Base-by-base conservation (phyloP, 2,888 invertebrate species). In the Drosophila recens region DNA sequence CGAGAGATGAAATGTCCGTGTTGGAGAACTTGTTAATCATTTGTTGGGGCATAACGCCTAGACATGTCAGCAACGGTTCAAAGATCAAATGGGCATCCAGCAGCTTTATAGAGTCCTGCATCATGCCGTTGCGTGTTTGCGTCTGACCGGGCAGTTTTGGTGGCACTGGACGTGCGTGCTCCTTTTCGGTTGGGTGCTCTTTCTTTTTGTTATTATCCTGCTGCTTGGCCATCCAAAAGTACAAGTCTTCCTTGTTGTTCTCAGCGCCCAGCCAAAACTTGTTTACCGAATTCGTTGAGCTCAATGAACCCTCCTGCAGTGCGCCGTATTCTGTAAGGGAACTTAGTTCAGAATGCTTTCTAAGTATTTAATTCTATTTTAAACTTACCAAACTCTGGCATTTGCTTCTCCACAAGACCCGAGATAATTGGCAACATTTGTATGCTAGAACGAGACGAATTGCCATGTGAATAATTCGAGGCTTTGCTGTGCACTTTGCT, bases 211-310 rank as follows among this genome's bases (percentile, higher is more conserved):
- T 92, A 49, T 80, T 91, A 49, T 92, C 92, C 78, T 97, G 97
- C 88, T 98, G 98, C 86, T 97, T 97, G 1, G 97, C 97, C 98
- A 98, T 98, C 98, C 98, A 98, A 83, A 96, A 97, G 92, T 98
- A 98, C 46, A 98, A 93, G 92, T 98, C 98, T 90, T 97, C 97
- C n/a, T 95, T 95, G 17, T 95, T 94, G 83, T 95, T 95, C 45
- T 94, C 92, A 8, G 89, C 74, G 4, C 90, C 91, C 17, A 90
- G 67, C 91, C 92, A 92, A 63, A 91, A 91, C 66, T 91, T 92
- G 59, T 93, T 92, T 2, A 92, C 86, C 0, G 93, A 93, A 73
- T 92, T 93, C 2, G 91, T 92, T 0, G 94, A 94, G 38, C 95
- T 95, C 85, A 96, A 95, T 0, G 96, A 96, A 0, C 96, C 96